phyloP scores from a whole-genome alignment of 2,797 vertebrate genomes.

The Agapornis canus region DNA sequence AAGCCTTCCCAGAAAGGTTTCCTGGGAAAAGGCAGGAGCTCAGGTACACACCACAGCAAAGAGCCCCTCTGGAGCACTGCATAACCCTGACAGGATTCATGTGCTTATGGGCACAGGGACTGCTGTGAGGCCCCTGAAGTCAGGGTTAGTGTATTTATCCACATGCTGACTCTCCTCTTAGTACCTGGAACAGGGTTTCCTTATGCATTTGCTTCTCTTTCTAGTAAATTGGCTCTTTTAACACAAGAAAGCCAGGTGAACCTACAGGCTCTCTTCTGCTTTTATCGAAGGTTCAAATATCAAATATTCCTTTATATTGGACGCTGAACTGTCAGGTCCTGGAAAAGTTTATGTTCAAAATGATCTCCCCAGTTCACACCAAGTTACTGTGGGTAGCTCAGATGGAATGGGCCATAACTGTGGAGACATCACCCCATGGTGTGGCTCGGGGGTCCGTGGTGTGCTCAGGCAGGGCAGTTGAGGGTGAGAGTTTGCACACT shows the following conservation, averaged over 20 bases:
- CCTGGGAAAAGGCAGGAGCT: not conserved
- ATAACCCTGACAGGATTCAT: no score
- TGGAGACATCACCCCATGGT: not conserved
- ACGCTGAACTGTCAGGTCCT: not conserved
- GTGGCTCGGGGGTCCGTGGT: not conserved
- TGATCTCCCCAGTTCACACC: not conserved
- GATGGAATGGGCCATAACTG: not conserved
- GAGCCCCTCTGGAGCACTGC: not conserved
- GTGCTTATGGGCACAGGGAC: not conserved
- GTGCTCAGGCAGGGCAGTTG: no score
- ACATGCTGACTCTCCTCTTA: not conserved
- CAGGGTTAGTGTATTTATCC: not conserved
- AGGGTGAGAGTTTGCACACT: not conserved
- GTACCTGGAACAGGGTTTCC: not conserved
- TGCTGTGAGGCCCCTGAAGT: not conserved
- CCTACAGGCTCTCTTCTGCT: not conserved
- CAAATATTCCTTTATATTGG: not conserved
- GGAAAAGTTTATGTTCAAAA: not conserved
- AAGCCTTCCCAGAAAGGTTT: not conserved
- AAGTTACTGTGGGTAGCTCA: not conserved
- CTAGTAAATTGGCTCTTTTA: not conserved
- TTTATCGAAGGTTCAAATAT: not conserved
- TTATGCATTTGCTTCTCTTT: not conserved
- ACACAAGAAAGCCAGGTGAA: not conserved
- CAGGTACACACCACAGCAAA: not conserved